Base-by-base conservation (phyloP, 2,888 invertebrate species). In the Rhogogaster chlorosoma region DNA sequence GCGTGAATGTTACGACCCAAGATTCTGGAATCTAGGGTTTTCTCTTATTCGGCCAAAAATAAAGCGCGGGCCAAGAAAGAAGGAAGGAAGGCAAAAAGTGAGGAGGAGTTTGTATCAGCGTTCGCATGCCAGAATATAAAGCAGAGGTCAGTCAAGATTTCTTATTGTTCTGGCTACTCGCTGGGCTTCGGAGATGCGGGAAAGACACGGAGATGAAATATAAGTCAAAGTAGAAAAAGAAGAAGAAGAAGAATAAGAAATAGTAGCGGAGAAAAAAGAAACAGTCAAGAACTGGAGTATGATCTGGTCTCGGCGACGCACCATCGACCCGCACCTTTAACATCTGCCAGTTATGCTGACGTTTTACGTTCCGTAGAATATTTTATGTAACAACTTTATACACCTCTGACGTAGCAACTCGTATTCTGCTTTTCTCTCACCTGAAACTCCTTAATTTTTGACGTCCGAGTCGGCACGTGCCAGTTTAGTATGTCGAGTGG, bases 51-150 rank as follows among this genome's bases (percentile, higher is more conserved):
- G 77, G n/a, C 7, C 36, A 61, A 80, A 57, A 38, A 80, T 77
- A 53, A 77, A 53, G 22, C 18, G 84, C 73, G 22, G 82, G 82
- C 36, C 77, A 49, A 83, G 67, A 64, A 84, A 45, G 15, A 6
- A 77, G 29, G 18, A 29, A 4, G 53, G 38, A 5, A 84, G 61
- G 80, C 36, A 77, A 78, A 42, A 61, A 87, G 86, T 78, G 85
- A 86, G 85, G 87, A 86, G 88, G 87, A 89, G 75, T n/a, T 89
- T 90, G 90, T 89, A 91, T 91, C 91, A 91, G 91, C 91, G 89
- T 75, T 88, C 88, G 88, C 88, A 86, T 86, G 86, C 86, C 86
- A 86, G 91, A 91, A 91, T 91, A 91, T 91, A 90, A 91, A 91
- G 87, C 87, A 87, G 89, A 86, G 89, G 89, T 89, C 89, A 89